These are phyloP conservation scores for Grus americana DNA, from an alignment of 2,113 vertebrate species.

Conservation along the genomic window DNA sequence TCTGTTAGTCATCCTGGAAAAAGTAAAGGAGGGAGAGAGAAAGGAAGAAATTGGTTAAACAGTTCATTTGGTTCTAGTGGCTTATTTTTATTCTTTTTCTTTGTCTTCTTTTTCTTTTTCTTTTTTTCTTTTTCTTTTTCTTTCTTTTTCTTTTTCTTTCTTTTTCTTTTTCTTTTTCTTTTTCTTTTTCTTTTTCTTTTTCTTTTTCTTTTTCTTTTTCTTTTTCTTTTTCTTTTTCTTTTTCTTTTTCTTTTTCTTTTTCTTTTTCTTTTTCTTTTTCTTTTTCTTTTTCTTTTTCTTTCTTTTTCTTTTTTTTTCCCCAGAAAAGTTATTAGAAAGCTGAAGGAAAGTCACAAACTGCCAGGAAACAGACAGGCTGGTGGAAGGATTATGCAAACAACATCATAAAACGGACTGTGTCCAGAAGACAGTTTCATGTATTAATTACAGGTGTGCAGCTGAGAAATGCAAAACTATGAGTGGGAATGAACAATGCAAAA, in stretches of 20 bases:
- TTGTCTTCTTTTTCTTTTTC: background rate
- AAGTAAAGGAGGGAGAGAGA: background rate
- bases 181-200: background rate
- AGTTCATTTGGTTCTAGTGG: background rate
- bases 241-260: background rate
- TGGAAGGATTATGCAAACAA: conserved; percentile 33
- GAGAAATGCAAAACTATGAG: conserved; percentile 17
- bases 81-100: background rate
- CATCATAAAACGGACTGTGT: background rate
- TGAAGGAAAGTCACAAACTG: conserved; percentile 60
- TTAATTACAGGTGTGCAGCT: conserved; percentile 57
- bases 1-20: conserved; percentile 18
- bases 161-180: too few species aligned
- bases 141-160: background rate
- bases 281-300: too few species aligned
- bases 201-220: background rate
- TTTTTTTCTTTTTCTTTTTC: background rate
- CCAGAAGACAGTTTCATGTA: conserved; percentile 11
- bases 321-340: conserved; percentile 35
- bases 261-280: too few species aligned
- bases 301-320: background rate
- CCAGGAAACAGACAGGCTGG: conserved; percentile 31
- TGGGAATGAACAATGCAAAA: background rate
- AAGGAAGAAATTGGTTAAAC: background rate
- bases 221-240: background rate